Percentiles rank a stretch among this genome's conserved stretches.
Conservation (phyloP, 2,113 vertebrate species). For the Poeciliopsis turrubarensis region DNA sequence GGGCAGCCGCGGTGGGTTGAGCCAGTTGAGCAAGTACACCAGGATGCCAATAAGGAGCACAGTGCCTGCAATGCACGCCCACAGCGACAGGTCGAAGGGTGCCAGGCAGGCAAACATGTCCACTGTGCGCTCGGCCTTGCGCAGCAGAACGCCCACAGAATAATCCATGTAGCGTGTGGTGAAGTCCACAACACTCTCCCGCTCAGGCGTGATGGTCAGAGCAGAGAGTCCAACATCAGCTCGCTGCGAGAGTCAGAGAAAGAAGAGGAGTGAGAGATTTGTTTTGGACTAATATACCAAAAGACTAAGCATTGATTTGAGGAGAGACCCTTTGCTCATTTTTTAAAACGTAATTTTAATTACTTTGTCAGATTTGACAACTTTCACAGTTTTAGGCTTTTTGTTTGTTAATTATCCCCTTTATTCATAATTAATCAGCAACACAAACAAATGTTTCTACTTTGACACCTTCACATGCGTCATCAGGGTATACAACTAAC, state of each 20-base stretch:
- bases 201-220: conserved; percentile 96
- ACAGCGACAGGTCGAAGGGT: conserved; percentile 95
- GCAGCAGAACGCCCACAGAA: conserved; percentile 93
- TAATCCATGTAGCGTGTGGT: conserved; percentile 99
- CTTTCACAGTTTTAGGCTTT: no score
- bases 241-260: conserved; percentile 79
- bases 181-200: conserved; percentile 97
- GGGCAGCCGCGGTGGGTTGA: conserved; percentile 94
- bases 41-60: conserved; percentile 93
- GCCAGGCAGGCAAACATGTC: conserved; percentile 99
- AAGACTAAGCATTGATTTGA: neutral
- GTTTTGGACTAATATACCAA: neutral
- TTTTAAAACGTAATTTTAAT: no score
- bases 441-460: no score
- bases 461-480: no score
- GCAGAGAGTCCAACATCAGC: conserved; percentile 97
- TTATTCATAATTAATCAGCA: no score
- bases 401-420: no score
- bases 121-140: conserved; percentile 93
- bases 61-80: conserved; percentile 97
- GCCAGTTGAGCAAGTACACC: conserved; percentile 97
- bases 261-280: conserved; percentile 14
- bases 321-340: neutral
- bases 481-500: neutral
- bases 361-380: no score